Conservation (phyloP, 1,140 invertebrate species). For the Chironomus tepperi region DNA sequence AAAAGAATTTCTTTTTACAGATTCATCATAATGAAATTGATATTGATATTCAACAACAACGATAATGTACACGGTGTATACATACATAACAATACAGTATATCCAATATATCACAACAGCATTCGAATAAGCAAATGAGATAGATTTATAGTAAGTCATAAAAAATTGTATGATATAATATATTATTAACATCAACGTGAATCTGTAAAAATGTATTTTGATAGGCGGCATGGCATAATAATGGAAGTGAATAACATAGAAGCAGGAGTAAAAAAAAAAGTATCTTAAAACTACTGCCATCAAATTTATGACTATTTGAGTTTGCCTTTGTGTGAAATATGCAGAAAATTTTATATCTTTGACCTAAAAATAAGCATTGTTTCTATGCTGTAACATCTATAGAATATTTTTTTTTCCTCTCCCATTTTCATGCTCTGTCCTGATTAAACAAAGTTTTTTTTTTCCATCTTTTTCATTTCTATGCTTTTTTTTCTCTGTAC, state of each 20-base stretch:
- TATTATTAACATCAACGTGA: too few relatives aligned
- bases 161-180: too few relatives aligned
- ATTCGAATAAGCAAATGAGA: too few relatives aligned
- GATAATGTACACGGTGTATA: too few relatives aligned
- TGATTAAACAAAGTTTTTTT: neutral
- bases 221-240: too few relatives aligned
- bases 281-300: conserved; percentile 8
- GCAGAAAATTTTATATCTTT: conserved; percentile 3
- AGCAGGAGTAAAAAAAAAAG: neutral
- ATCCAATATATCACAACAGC: too few relatives aligned
- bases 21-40: neutral
- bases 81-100: too few relatives aligned
- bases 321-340: neutral
- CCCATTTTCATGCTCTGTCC: neutral
- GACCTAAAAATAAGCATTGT: conserved; percentile 13
- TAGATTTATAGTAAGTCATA: too few relatives aligned
- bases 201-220: too few relatives aligned
- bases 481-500: neutral
- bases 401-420: neutral
- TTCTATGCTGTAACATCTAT: neutral
- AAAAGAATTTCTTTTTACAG: too few relatives aligned
- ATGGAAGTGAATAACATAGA: too few relatives aligned
- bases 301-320: conserved; percentile 9
- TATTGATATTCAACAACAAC: neutral
- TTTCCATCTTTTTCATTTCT: conserved; percentile 2